Evolutionary conservation across 2,888 invertebrate species (phyloP).

Genomic region (Altica lythri): DNA sequence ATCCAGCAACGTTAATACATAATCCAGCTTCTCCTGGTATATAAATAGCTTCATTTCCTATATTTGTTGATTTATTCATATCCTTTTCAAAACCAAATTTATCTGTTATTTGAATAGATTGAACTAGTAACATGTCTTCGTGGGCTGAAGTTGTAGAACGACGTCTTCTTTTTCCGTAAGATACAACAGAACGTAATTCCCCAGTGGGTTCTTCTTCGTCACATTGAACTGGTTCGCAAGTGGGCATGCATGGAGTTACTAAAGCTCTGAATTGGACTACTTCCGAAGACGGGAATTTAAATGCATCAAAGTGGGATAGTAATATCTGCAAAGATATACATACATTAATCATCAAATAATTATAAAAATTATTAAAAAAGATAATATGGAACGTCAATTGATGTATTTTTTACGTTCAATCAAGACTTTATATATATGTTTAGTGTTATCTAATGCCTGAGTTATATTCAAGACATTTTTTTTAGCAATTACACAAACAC

Average conservation of each 20-base stretch:
- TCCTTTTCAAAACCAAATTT: conserved; percentile 84
- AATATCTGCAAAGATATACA: conserved; percentile 67
- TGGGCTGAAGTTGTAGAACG: conserved; percentile 61
- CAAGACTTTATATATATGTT: no score
- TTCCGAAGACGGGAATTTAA: conserved; percentile 95
- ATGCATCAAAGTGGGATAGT: conserved; percentile 91
- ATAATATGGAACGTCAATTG: no score
- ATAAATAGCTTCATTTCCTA: conserved; percentile 74
- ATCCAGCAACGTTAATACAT: conserved; percentile 78
- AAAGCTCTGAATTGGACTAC: conserved; percentile 94
- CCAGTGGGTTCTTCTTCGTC: conserved; percentile 83
- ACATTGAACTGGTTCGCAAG: conserved; percentile 90
- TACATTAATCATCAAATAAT: not conserved
- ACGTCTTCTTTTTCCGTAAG: conserved; percentile 79
- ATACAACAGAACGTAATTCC: conserved; percentile 79
- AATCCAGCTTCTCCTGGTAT: conserved; percentile 66
- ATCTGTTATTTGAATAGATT: conserved; percentile 90
- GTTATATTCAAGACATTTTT: not conserved
- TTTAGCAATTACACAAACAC: not conserved
- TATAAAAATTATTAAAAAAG: no score
- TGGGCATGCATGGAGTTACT: conserved; percentile 92
- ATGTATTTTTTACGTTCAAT: no score
- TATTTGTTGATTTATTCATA: conserved; percentile 56
- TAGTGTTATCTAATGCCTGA: no score
- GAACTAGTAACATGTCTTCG: conserved; percentile 84